Base-by-base conservation (phyloP, 1,140 invertebrate species). In the Trigoniulus corallinus region DNA sequence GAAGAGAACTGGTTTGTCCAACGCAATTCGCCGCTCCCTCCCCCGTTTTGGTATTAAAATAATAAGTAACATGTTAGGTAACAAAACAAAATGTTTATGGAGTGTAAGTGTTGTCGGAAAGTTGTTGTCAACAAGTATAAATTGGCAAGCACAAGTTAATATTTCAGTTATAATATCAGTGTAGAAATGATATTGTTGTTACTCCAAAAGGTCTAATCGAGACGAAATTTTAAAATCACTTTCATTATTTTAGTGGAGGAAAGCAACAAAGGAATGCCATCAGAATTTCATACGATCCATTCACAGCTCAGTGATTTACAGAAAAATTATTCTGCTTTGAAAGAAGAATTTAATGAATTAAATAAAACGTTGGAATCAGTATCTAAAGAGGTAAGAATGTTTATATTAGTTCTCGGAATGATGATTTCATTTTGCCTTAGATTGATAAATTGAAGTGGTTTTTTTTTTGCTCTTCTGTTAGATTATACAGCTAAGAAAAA, bases 401-500 rank as follows among this genome's bases (percentile, higher is more conserved):
- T 2, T 13, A 29, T 20, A 37, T 49, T 53, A 20, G 1, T 22
- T 41, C 41, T 23, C 21, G 15, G 29, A 34, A 15, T 34, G 7
- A 15, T 34, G 15, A 34, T 34, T 34, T 34, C 7, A 25, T n/a
- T 27, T 4, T n/a, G 13, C n/a, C 22, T 20, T 20, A 44, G 48
- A 20, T 3, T 22, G 27, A 40, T 23, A 18, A 34, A 34, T 34
- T 34, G 29, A 34, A 15, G 7, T 34, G 29, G 15, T 7, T 34
- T 34, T 7, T 34, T 7, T 7, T 34, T 34, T 34, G 29, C 15
- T 34, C 15, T 34, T 15, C 29, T 34, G 7, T 34, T 26, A 57
- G 55, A 43, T 57, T n/a, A 48, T 51, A 34, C 23, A 20, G 13
- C 34, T 57, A 23, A 56, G 51, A 53, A 42, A 54, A 25, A 52